A percentile compares a stretch with the other conserved stretches of the same genome.
Conservation (phyloP, 2,113 vertebrate species). For the Crotalus viridis region DNA sequence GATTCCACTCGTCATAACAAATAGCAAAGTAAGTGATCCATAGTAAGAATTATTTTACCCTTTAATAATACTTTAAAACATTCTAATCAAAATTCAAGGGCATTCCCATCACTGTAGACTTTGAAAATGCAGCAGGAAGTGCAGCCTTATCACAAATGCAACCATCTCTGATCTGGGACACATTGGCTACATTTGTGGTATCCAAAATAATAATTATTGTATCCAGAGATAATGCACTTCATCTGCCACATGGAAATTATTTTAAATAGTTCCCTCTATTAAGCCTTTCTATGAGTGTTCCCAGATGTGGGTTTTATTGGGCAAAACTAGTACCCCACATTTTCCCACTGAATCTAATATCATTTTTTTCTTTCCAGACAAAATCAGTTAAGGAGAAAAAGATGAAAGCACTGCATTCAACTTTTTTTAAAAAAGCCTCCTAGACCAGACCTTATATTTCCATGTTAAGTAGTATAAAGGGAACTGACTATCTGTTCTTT, state of each 20-base stretch:
- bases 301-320: not conserved
- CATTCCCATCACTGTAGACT: not conserved
- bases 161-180: not conserved
- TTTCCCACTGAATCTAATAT: not conserved
- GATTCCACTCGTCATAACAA: not conserved
- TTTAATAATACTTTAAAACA: not conserved
- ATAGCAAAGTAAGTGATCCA: not conserved
- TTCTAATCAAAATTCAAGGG: slow-evolving; percentile 8
- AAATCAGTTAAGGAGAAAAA: not conserved
- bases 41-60: not conserved
- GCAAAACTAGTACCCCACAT: not conserved
- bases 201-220: accelerated
- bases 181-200: not conserved
- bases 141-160: not conserved
- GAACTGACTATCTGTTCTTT: not conserved
- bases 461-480: not conserved
- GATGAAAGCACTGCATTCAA: not conserved
- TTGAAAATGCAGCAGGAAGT: not conserved
- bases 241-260: not conserved
- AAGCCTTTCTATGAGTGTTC: not conserved
- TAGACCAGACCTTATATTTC: not conserved
- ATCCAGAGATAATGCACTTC: not conserved
- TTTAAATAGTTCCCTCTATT: not conserved
- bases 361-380: not conserved
- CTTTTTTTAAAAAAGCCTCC: not conserved